Evolutionary conservation across 2,888 invertebrate species (phyloP), one percentile per base, ranked within the genome.

Genomic region (Rhingia campestris): DNA sequence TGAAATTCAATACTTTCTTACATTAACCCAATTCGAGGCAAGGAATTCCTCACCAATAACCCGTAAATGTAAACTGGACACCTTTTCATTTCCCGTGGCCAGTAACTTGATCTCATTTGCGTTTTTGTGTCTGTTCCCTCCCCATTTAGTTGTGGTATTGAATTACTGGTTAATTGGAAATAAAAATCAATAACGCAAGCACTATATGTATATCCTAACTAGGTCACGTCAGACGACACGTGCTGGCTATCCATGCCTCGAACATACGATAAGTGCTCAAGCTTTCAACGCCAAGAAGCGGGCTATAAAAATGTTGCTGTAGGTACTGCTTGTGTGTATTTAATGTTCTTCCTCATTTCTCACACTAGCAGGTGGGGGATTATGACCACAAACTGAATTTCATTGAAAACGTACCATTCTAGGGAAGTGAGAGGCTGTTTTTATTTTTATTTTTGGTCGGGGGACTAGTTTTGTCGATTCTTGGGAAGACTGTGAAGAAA

Each of bases 181-280:
- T 22, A 58, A 41, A 14, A 58, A 14, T 41, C 58, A n/a, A 30
- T 47, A 35, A 22, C 61, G 14, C 7, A 30, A 30, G 33, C 49
- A 49, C 37, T 51, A 30, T 12, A 39, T 39, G 37, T 51, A 30
- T 12, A 39, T 39, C 37, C 7, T 51, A 41, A 64, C 35, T 64
- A 51, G 64, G 64, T 64, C 64, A 64, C 39, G 49, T 32, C 51
- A 51, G 49, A 30, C 22, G 22, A 22, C 64, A 64, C 64, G 64
- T 64, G 64, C 51, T 30, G 37, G 39, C 47, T n/a, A 22, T 61
- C 6, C 43, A 45, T n/a, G n/a, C 2, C 12, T 6, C 12, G 6
- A 10, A 9, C 32, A 39, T 22, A n/a, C 39, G 4, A 30, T 14
- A 30, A 39, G n/a, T n/a, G n/a, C 51, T 33, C 0, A 33, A 4